These are phyloP conservation scores for Thaleichthys pacificus DNA, from an alignment of 2,797 vertebrate genomes.

Conservation along the genomic window DNA sequence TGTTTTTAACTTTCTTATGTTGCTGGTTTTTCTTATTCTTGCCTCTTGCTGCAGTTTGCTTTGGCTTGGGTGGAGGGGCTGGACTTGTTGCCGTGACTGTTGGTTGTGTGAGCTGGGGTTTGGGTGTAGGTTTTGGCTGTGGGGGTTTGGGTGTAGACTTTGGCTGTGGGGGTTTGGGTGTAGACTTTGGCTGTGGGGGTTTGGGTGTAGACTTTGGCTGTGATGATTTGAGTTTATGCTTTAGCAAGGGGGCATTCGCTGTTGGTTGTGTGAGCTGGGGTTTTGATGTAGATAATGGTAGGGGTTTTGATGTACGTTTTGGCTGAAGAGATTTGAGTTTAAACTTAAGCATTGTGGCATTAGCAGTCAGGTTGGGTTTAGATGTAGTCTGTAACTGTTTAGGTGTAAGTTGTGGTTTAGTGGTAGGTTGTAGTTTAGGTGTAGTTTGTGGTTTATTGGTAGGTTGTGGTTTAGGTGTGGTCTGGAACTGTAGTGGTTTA, in stretches of 20 bases:
- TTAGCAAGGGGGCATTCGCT: not conserved
- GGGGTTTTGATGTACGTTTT: not conserved
- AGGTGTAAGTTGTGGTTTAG: not conserved
- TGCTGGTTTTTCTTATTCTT: slow-evolving; percentile 30
- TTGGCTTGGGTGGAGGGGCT: not conserved
- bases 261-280: not conserved
- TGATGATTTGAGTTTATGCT: not conserved
- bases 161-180: not conserved
- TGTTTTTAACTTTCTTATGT: slow-evolving; percentile 39
- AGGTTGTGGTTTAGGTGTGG: not conserved
- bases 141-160: not conserved
- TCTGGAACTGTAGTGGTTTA: not conserved
- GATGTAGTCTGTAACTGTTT: not conserved
- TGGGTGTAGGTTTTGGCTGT: not conserved
- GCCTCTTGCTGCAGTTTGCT: slow-evolving; percentile 19
- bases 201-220: not conserved
- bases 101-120: slow-evolving; percentile 3
- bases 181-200: not conserved
- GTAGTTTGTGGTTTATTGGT: not conserved
- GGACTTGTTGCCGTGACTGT: slow-evolving; percentile 28
- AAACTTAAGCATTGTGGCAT: too few relatives aligned
- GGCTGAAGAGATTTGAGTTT: too few relatives aligned
- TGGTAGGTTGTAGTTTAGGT: not conserved
- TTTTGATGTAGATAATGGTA: not conserved
- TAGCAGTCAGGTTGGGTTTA: not conserved